Base-by-base conservation (phyloP, 2,113 vertebrate species). In the Nettapus auritus region DNA sequence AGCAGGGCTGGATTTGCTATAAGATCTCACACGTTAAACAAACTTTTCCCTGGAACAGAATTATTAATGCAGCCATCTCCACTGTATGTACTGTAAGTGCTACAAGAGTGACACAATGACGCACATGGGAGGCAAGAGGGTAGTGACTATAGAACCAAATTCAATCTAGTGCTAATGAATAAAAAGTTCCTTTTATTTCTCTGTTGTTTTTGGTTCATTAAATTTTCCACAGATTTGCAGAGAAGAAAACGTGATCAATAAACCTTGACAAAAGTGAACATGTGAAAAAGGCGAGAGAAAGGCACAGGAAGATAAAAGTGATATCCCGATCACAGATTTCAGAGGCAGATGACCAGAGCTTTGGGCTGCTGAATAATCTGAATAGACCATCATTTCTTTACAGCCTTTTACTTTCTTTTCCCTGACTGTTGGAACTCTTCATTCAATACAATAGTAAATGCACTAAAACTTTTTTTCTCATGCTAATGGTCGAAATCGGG, bases 401-500 rank as follows among this genome's bases (percentile, higher is more conserved):
- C 97, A 96, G 97, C 98, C 98, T 98, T 98, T 99, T 98, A 98
- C 97, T 98, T 97, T 98, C 98, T 97, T 98, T 96, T 97, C 97
- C 98, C 98, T 97, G 98, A 99, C 99, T 98, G 98, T 98, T 98
- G 98, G 97, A 98, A 98, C 98, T 99, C 98, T 98, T 98, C 98
- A 98, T 98, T 98, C 98, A 98, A 98, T 98, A 99, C 99, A 99
- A 99, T 98, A 97, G 97, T 97, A 98, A 99, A 99, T 97, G 98
- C 99, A 98, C 98, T 99, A 99, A 99, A 99, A 99, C 98, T 99
- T 98, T 98, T 98, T 98, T 99, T 99, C 98, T 99, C 98, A 99
- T 99, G 99, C 99, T 99, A 99, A 99, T 99, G 95, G 60, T 80
- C 87, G 96, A 97, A 96, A 98, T 98, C 86, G 69, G 89, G 98